A percentile compares a stretch with the other conserved stretches of the same genome.
phyloP scores from a whole-genome alignment of 64 coral and sea anemone species.

The Montipora cactus region DNA sequence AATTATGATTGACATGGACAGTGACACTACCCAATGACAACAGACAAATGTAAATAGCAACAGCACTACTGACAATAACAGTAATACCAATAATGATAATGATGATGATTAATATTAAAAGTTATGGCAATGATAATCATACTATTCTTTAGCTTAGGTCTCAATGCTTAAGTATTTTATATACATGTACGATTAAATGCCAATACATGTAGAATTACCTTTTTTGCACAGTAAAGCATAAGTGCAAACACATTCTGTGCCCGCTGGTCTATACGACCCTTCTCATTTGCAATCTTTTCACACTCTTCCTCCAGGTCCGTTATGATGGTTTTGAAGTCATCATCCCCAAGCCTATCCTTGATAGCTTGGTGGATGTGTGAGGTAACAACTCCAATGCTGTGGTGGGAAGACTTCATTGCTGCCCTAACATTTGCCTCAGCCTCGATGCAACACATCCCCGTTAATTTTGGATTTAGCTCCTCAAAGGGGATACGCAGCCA shows the following conservation, averaged over 20 bases:
- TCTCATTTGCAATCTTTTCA: background rate
- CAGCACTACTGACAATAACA: no score
- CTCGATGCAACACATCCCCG: background rate
- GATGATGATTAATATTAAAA: no score
- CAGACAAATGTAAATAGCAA: no score
- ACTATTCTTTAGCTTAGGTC: no score
- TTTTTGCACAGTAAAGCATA: background rate
- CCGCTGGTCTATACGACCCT: background rate
- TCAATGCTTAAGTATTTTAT: no score
- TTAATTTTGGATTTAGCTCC: conserved; percentile 7
- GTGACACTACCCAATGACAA: no score
- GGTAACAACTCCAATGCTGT: conserved; percentile 31
- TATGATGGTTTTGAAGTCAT: background rate
- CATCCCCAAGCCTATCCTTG: background rate
- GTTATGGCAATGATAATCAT: no score
- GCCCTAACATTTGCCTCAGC: background rate
- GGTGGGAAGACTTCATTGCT: conserved; percentile 22
- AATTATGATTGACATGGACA: no score
- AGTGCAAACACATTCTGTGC: conserved; percentile 4
- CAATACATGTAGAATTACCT: background rate
- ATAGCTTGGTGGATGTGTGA: background rate
- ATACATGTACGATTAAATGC: no score
- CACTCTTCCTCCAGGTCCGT: background rate
- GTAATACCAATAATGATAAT: no score
- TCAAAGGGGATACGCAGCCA: conserved; percentile 47